These are phyloP conservation scores for Dione vanillae DNA, from an alignment of 2,888 invertebrate species.

Conservation along the genomic window DNA sequence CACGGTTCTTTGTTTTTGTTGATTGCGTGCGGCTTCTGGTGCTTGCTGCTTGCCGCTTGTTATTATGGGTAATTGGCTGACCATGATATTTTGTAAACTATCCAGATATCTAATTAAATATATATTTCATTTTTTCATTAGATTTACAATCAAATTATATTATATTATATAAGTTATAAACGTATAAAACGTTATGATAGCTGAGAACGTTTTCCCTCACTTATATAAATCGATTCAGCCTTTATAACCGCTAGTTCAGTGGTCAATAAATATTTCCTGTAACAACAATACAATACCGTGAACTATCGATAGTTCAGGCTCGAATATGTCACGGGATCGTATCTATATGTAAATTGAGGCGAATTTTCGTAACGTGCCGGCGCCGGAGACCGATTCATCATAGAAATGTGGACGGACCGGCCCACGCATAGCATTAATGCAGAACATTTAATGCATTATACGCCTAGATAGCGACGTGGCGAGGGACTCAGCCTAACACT, in stretches of 20 bases:
- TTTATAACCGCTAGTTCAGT: constrained; percentile 52
- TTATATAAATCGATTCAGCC: constrained; percentile 50
- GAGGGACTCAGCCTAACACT: constrained; percentile 36
- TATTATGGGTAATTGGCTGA: constrained; percentile 24
- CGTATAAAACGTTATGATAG: constrained; percentile 15
- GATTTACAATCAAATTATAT: not conserved
- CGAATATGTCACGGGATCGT: constrained; percentile 63
- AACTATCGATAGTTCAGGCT: constrained; percentile 54
- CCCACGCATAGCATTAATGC: constrained; percentile 74
- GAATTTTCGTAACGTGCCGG: constrained; percentile 77
- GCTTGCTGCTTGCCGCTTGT: constrained; percentile 31
- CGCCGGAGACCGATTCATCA: constrained; percentile 78
- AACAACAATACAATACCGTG: constrained; percentile 65
- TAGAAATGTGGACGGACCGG: constrained; percentile 79
- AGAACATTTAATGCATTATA: constrained; percentile 64
- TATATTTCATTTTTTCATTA: not conserved
- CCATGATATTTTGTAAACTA: constrained; percentile 6
- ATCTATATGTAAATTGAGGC: constrained; percentile 77
- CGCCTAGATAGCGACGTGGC: constrained; percentile 46
- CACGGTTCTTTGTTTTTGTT: constrained; percentile 47
- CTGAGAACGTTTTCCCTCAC: constrained; percentile 22
- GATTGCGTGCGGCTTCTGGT: constrained; percentile 43
- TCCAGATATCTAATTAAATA: not conserved
- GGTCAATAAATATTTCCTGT: constrained; percentile 70
- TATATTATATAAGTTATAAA: constrained; percentile 11